Evolutionary conservation across 2,888 invertebrate genomes (phyloP), one percentile per base, ranked within the genome.

Genomic region (Eretmocerus hayati): DNA sequence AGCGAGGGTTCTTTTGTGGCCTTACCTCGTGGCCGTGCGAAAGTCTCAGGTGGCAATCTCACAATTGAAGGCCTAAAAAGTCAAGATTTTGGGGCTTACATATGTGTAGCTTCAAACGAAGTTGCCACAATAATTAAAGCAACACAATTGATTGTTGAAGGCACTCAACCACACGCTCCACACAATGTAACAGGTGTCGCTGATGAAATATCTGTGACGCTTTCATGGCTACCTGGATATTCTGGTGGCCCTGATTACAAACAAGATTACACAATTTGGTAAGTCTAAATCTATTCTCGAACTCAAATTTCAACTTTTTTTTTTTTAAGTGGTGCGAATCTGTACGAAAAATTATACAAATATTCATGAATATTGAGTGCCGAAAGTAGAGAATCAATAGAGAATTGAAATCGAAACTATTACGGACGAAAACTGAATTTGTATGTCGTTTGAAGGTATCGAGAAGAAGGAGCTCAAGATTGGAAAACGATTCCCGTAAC

Each of bases 121-220:
- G 93, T 95, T 60, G 92, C 94, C 37, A 93, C 91, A n/a, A 86
- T 95, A 69, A 87, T 92, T 48, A 85, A 90, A 18, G 84, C 88
- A 58, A 90, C 91, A 42, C 90, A 90, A 69, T 76, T 92, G 52
- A 89, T 91, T 59, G 87, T 92, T 59, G 90, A 91, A 74, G 93
- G 93, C 54, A 95, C 95, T 15, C 92, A 94, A 65, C 95, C 95
- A 15, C 95, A 96, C 75, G 94, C 96, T 36, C 96, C 96, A 0
- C 91, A 91, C 77, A 96, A 96, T 74, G 83, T 96, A 52, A 87
- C 90, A 21, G 93, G 90, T 32, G 84, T 85, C 39, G 87, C 92
- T 36, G 88, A 87, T 1, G 88, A 91, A 74, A 93, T 92, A 72
- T 84, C 90, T 53, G 93, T 94, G 52, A 89, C 89, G 43, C 76